Evolutionary conservation across 2,888 invertebrate genomes (phyloP), one percentile per base, ranked within the genome.

Genomic region (Hydraecia micacea): DNA sequence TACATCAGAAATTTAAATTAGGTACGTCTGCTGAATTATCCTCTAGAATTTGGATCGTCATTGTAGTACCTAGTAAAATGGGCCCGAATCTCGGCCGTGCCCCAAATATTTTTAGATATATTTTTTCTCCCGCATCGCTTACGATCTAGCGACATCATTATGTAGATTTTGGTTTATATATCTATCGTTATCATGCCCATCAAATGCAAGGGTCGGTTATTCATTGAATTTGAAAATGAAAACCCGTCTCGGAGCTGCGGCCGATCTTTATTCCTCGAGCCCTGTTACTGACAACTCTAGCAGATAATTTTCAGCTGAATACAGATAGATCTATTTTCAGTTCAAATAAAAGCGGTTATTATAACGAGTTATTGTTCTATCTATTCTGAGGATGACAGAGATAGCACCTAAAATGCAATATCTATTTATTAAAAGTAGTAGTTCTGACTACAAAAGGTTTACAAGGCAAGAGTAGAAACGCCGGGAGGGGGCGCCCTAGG

Each of bases 111-210:
- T 75, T 75, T 52, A 60, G 75, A 71, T 81, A 84, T 75, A 84
- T 84, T 84, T 85, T 83, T 81, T 84, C 69, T 77, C 60, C 68
- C 73, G 75, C 77, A 80, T 79, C 72, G 67, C 25, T 79, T 75
- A 71, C 86, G 81, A 84, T 83, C 86, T 92, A 92, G 92, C 90
- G 91, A 92, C 90, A 88, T 91, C 92, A 89, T 92, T 92, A 92
- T 92, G 92, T 88, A 92, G 88, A 92, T 92, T 87, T 83, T 82
- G 87, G 85, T 89, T 86, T 84, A 91, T 84, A 90, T 91, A 91
- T 90, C 83, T 83, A 79, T 60, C 76, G 81, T 80, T 83, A 81
- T 88, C 89, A 86, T 81, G 66, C 81, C 83, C 65, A 89, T 91
- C 87, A 90, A 86, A 89, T 82, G 87, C 87, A 90, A 89, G 89